Conservation (phyloP, 2,113 vertebrate species). For the Drymodes brunneopygia region DNA sequence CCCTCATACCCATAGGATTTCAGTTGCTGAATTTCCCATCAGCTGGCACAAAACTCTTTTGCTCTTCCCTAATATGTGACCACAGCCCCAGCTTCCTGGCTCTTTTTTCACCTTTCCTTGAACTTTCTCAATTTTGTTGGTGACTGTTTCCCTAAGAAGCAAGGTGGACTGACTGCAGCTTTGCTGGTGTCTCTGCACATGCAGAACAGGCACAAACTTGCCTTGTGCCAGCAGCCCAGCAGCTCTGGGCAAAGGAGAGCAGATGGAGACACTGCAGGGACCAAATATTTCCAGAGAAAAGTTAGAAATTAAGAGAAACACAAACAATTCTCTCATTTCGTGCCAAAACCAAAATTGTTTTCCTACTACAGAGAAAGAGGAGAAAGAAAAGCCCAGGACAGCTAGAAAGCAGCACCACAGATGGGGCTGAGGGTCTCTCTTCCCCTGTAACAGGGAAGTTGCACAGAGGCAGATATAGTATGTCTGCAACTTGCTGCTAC, state of each 20-base stretch:
- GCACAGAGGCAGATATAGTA: neutral
- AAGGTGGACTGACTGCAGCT: neutral
- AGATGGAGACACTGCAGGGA: neutral
- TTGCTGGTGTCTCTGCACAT: neutral
- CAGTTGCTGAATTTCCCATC: neutral
- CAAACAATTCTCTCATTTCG: neutral
- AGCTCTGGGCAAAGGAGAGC: neutral
- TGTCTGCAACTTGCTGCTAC: neutral
- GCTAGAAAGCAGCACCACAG: neutral
- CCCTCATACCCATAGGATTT: neutral
- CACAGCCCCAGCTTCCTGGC: neutral
- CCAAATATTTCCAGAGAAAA: neutral
- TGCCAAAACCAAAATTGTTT: neutral
- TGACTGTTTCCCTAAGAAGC: neutral
- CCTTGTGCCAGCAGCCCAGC: fast-evolving
- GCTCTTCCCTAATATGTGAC: neutral
- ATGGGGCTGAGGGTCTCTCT: neutral
- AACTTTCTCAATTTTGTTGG: neutral
- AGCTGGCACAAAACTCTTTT: neutral
- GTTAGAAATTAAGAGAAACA: neutral
- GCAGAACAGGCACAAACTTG: neutral
- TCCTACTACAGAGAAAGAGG: neutral
- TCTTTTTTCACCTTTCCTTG: neutral
- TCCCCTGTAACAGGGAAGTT: neutral
- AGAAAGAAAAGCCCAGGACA: neutral